Percentiles rank a stretch among this genome's conserved stretches.
Evolutionary conservation across 2,888 invertebrate genomes (phyloP).

Genomic region (Caenorhabditis angaria): DNA sequence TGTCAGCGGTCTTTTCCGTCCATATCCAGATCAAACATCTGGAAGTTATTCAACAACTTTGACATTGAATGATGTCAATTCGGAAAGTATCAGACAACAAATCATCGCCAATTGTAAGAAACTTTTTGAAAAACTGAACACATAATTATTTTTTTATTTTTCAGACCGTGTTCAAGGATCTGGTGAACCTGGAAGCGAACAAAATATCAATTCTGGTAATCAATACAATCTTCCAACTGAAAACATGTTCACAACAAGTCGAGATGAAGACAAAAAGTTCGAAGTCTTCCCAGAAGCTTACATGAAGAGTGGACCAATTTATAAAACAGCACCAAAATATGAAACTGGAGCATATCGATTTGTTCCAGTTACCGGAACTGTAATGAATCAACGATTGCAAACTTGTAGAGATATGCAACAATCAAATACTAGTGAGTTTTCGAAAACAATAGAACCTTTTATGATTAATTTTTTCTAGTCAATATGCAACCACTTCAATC

Average conservation of each 20-base stretch:
- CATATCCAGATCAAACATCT: constrained; percentile 70
- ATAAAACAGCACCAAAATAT: constrained; percentile 62
- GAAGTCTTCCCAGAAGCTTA: constrained; percentile 69
- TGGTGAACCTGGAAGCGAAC: constrained; percentile 64
- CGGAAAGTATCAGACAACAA: constrained; percentile 66
- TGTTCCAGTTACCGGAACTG: constrained; percentile 64
- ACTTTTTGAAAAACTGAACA: no score
- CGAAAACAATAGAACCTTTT: no score
- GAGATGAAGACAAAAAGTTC: constrained; percentile 69
- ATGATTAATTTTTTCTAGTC: constrained; percentile 60
- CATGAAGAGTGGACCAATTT: constrained; percentile 69
- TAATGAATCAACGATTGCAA: constrained; percentile 62
- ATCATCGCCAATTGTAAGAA: constrained; percentile 65
- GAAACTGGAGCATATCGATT: constrained; percentile 64
- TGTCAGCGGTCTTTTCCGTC: constrained; percentile 67
- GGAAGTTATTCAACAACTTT: constrained; percentile 55
- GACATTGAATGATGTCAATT: constrained; percentile 67
- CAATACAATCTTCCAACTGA: constrained; percentile 62
- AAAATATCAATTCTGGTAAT: constrained; percentile 51
- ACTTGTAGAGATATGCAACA: constrained; percentile 62
- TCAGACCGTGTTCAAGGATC: constrained; percentile 65
- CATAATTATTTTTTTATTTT: constrained; percentile 9
- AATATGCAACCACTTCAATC: constrained; percentile 65
- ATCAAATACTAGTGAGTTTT: constrained; percentile 39
- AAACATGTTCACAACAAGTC: constrained; percentile 69